Evolutionary conservation across 2,888 invertebrate species (phyloP), one percentile per base, ranked within the genome.

Genomic region (Pseudococcus viburni): DNA sequence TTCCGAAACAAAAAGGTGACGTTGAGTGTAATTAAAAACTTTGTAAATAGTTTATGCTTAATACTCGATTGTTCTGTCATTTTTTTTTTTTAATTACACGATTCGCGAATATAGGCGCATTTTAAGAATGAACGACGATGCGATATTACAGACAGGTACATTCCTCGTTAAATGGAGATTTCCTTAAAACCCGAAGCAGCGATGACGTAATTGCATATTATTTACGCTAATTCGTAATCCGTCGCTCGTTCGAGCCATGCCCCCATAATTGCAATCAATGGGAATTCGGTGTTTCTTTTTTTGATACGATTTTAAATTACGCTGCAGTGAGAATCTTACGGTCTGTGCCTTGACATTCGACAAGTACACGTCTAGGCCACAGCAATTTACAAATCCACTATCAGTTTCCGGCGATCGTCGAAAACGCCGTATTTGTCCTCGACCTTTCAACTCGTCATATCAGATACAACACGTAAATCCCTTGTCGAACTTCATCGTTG

Each of bases 361-460:
- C 59, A 8, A 59, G 59, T 59, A 59, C 19, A 59, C 19, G 59
- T 73, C 68, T 33, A 73, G 33, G 68, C 12, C 68, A 33, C 11
- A 73, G 15, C n/a, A 26, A 33, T 33, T 73, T 33, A 11, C 22
- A 73, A 73, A 73, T 33, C 68, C 12, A 73, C 68, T 59, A 59
- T 59, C 59, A 59, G 59, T 59, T 59, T 73, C 68, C 68, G 68
- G 68, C 68, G 68, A 73, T 73, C 68, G 68, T 12, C 15, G 11
- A 73, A 73, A 73, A 73, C 22, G 26, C 12, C 68, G 15, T 3
- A 26, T 2, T 26, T 73, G 68, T 12, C 68, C 68, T 73, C 68
- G 68, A 73, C 68, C 68, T 73, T 73, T 73, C 68, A 22, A 73
- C 68, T 73, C 22, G 15, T 8, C 59, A 17, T 59, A 73, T 73